A percentile compares a stretch with the other conserved stretches of the same genome.
These are phyloP conservation scores for Ganaspis sp. DNA, from an alignment of 1,140 invertebrate species.

Conservation along the genomic window DNA sequence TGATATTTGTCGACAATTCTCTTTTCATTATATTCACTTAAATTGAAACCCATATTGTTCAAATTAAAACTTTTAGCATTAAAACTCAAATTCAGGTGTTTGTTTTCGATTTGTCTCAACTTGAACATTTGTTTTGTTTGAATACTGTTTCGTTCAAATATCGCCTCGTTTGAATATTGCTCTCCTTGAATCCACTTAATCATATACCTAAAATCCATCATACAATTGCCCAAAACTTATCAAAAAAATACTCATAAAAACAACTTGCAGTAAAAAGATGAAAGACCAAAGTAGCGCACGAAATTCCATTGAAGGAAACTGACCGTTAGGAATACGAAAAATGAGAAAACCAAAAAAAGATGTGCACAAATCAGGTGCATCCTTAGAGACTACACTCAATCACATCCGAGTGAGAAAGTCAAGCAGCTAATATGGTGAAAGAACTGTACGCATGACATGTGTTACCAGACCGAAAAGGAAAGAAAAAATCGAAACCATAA, in stretches of 20 bases:
- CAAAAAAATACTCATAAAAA: too few relatives aligned
- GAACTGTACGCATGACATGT: background rate
- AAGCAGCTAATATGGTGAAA: conserved; percentile 16
- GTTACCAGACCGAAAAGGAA: background rate
- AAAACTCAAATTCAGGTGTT: too few relatives aligned
- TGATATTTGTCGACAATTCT: too few relatives aligned
- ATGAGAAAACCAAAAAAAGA: background rate
- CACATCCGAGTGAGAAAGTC: conserved; percentile 13
- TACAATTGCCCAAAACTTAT: too few relatives aligned
- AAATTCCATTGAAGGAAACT: background rate
- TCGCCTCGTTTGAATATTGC: too few relatives aligned
- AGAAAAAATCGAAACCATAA: background rate
- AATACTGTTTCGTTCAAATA: too few relatives aligned
- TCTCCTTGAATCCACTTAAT: background rate
- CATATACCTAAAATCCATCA: too few relatives aligned
- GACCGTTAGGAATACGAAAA: background rate
- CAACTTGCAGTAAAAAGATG: background rate
- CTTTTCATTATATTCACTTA: too few relatives aligned
- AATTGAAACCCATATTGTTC: too few relatives aligned
- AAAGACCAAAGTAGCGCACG: background rate
- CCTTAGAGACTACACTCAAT: conserved; percentile 14
- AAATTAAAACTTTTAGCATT: too few relatives aligned
- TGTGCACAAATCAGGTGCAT: background rate
- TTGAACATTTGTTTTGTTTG: too few relatives aligned
- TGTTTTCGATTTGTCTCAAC: too few relatives aligned